Conservation (phyloP, 2,888 invertebrate species). For the Habrosyne pyritoides region DNA sequence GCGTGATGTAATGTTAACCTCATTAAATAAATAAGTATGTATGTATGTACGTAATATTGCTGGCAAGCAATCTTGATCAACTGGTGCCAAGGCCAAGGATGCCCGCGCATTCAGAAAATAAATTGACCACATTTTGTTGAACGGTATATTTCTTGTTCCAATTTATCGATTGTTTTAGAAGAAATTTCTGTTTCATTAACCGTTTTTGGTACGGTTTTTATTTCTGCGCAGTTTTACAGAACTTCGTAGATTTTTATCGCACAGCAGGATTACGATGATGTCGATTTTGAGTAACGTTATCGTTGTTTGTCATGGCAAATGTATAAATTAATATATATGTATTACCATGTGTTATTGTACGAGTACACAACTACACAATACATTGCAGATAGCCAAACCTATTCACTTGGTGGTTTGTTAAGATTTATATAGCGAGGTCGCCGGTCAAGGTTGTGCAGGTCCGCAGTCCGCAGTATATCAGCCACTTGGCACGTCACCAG, state of each 20-base stretch:
- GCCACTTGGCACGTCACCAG: constrained; percentile 71
- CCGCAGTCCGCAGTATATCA: constrained; percentile 62
- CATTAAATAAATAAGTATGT: constrained; percentile 35
- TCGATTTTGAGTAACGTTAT: not conserved
- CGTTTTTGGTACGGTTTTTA: not conserved
- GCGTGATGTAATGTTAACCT: constrained; percentile 53
- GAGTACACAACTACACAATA: constrained; percentile 24
- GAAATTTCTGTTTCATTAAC: too few relatives aligned
- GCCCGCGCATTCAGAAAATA: constrained; percentile 1
- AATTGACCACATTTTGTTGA: not conserved
- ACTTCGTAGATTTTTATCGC: not conserved
- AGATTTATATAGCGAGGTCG: constrained; percentile 55
- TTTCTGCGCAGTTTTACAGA: not conserved
- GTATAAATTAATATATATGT: constrained; percentile 22
- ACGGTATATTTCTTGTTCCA: not conserved
- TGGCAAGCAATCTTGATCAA: constrained; percentile 42
- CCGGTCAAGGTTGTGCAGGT: constrained; percentile 77
- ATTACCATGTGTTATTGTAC: not conserved
- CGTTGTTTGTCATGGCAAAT: constrained; percentile 14
- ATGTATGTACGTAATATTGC: constrained; percentile 37
- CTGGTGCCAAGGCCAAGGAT: constrained; percentile 53
- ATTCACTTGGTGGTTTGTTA: constrained; percentile 42
- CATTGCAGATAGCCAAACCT: constrained; percentile 41
- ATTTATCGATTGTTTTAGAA: not conserved
- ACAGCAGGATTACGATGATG: not conserved